phyloP scores from a whole-genome alignment of 2,113 vertebrate species.

The Callipepla californica region DNA sequence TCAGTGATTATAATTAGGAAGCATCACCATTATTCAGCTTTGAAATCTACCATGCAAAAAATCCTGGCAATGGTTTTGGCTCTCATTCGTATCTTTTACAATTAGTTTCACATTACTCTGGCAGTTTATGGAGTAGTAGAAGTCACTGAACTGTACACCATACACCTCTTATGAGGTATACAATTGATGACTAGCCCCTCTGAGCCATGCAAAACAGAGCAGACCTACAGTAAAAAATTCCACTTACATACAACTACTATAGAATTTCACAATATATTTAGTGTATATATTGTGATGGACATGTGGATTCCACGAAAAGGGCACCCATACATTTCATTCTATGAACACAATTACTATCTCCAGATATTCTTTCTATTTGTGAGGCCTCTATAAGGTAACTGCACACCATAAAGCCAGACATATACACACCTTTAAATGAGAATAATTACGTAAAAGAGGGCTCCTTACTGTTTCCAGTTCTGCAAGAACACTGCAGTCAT shows the following conservation, averaged over 20 bases:
- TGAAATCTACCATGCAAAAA: background rate
- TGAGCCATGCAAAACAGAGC: background rate
- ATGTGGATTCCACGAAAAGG: background rate
- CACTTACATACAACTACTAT: background rate
- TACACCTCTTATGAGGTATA: background rate
- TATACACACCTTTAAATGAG: background rate
- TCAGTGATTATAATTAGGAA: conserved; percentile 20
- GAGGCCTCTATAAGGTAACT: background rate
- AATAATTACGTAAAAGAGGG: conserved; percentile 36
- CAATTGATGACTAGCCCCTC: background rate
- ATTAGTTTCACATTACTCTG: background rate
- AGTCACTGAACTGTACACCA: background rate
- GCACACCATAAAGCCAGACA: background rate
- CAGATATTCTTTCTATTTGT: background rate
- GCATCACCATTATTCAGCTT: background rate
- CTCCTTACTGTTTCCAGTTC: conserved; percentile 40
- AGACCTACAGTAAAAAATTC: background rate
- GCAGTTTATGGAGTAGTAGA: background rate
- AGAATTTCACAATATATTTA: background rate
- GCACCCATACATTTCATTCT: background rate
- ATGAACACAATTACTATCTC: background rate
- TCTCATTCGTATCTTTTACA: background rate
- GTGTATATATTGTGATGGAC: background rate
- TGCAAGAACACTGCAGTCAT: conserved; percentile 78
- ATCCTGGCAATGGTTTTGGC: background rate